Percentiles rank a stretch among this genome's conserved stretches.
These are phyloP conservation scores for Mormyrus proboscirostris DNA, from an alignment of 2,797 vertebrate species.

Conservation along the genomic window DNA sequence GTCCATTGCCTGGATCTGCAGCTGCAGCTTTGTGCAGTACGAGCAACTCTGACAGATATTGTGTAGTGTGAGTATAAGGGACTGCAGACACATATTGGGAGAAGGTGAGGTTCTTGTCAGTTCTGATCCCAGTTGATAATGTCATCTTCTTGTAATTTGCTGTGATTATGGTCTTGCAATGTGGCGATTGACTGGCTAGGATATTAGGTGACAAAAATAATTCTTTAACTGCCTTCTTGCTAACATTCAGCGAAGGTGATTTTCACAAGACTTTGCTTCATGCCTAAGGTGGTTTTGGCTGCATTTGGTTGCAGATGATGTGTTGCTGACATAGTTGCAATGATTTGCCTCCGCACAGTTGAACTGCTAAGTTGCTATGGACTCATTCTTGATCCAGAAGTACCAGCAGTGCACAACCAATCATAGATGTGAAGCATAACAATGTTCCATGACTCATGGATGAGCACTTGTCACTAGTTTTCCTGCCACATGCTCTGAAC, in stretches of 20 bases:
- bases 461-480: background rate
- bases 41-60: background rate
- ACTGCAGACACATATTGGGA: background rate
- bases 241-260: background rate
- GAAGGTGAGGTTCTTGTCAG: background rate
- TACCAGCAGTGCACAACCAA: background rate
- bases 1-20: background rate
- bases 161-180: background rate
- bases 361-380: slow-evolving; percentile 1
- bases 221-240: background rate
- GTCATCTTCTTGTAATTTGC: background rate
- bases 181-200: background rate
- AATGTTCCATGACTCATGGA: background rate
- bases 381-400: background rate
- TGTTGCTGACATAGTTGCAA: background rate
- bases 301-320: background rate
- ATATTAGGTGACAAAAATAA: background rate
- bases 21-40: background rate
- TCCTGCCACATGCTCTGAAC: background rate
- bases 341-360: slow-evolving; percentile 4
- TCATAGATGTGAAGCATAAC: background rate
- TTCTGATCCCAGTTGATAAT: background rate
- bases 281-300: background rate
- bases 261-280: background rate
- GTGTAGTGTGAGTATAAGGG: background rate